These are phyloP conservation scores for Sylvicola cinctus DNA, from an alignment of 2,888 invertebrate genomes.

Conservation along the genomic window DNA sequence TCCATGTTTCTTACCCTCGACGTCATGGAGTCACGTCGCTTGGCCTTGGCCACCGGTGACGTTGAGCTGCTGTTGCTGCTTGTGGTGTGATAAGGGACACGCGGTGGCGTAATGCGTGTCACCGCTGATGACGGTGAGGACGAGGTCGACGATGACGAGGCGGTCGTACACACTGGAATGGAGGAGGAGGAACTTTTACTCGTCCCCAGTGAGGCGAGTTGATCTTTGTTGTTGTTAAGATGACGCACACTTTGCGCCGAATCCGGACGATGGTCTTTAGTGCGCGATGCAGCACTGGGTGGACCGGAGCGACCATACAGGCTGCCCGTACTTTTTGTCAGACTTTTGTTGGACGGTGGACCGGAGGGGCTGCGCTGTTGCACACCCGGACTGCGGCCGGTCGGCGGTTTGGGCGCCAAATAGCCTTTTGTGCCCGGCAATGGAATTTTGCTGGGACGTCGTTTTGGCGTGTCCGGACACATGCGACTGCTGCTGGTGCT, in stretches of 20 bases:
- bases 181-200: constrained; percentile 22
- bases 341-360: constrained; percentile 18
- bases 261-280: constrained; percentile 26
- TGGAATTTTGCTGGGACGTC: constrained; percentile 50
- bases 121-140: constrained; percentile 17
- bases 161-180: constrained; percentile 20
- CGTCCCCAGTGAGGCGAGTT: constrained; percentile 10
- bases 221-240: no score
- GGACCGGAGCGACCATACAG: constrained; percentile 14
- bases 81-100: constrained; percentile 9
- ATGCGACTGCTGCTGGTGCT: not conserved
- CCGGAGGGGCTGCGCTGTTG: constrained; percentile 12
- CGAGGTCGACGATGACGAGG: constrained; percentile 8
- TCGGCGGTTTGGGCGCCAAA: constrained; percentile 40
- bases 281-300: constrained; percentile 4
- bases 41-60: constrained; percentile 23
- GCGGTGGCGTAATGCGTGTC: constrained; percentile 5
- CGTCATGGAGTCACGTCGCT: constrained; percentile 30
- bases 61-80: no score
- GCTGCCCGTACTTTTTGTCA: constrained; percentile 24
- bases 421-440: constrained; percentile 35
- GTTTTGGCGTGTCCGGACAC: constrained; percentile 12
- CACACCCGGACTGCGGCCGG: constrained; percentile 17
- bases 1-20: constrained; percentile 30
- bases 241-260: constrained; percentile 30